Conservation (phyloP, 2,113 vertebrate genomes). For the Zapornia atra region DNA sequence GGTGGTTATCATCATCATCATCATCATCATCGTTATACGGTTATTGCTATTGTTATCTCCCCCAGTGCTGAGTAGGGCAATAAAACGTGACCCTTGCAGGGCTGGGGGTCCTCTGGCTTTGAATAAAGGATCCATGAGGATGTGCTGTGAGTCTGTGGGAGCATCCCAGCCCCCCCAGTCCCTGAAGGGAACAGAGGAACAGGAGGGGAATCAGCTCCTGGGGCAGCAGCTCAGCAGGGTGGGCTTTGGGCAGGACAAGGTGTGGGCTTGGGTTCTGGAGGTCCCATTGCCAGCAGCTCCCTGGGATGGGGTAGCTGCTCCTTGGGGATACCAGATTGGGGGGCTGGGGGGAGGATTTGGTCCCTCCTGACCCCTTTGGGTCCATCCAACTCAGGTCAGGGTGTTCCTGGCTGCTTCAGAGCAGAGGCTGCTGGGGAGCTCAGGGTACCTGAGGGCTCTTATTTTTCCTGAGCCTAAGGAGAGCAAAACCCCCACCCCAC, state of each 20-base stretch:
- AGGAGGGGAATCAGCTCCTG: no score
- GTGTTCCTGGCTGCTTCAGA: fast-evolving
- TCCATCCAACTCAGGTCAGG: background rate
- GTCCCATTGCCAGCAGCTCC: background rate
- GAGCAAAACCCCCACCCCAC: background rate
- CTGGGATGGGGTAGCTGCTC: background rate
- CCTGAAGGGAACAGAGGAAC: no score
- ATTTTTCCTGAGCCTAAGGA: background rate
- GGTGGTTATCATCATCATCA: no score
- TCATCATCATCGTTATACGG: no score
- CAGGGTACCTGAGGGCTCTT: background rate
- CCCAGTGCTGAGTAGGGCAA: no score
- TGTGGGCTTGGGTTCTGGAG: background rate
- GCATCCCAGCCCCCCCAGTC: no score
- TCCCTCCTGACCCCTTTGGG: background rate
- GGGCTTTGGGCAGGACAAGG: background rate
- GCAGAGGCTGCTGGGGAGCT: background rate
- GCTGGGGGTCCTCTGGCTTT: no score
- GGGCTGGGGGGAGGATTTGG: background rate
- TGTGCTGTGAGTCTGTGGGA: no score
- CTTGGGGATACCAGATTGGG: background rate
- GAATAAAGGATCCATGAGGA: no score
- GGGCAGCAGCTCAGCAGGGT: background rate
- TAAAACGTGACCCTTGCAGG: no score
- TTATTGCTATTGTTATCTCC: no score